phyloP scores from a whole-genome alignment of 1,140 invertebrate genomes.

The Dendroctonus ponderosae region DNA sequence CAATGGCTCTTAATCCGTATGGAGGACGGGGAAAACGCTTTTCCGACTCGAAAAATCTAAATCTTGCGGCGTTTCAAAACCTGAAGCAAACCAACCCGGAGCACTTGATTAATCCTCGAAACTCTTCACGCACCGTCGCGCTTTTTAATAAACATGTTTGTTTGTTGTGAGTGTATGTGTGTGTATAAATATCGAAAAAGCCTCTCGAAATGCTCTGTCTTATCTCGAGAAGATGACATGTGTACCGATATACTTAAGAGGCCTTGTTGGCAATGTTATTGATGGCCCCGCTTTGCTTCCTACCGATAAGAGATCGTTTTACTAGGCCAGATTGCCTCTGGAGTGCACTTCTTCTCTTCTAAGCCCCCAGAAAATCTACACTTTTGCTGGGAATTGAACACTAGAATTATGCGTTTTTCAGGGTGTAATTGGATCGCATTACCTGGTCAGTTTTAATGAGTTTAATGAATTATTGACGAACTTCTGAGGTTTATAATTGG shows the following conservation, averaged over 20 bases:
- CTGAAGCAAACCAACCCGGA: not conserved
- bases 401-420: no score
- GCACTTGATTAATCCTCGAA: conserved; percentile 17
- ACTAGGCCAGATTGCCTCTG: not conserved
- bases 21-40: no score
- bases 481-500: no score
- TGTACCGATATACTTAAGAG: conserved; percentile 24
- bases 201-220: conserved; percentile 12
- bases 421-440: no score
- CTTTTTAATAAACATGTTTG: conserved; percentile 26
- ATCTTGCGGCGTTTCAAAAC: no score
- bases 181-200: conserved; percentile 11
- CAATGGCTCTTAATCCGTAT: no score
- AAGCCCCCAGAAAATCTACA: no score
- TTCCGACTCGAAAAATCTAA: no score
- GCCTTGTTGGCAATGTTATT: conserved; percentile 21
- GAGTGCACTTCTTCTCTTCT: no score
- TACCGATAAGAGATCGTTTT: conserved; percentile 11
- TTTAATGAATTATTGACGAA: no score
- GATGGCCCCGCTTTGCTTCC: conserved; percentile 13
- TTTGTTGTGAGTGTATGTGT: conserved; percentile 18
- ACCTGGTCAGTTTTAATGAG: no score
- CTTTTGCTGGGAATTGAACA: no score
- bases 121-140: conserved; percentile 19
- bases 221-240: conserved; percentile 23